Evolutionary conservation across 2,797 vertebrate species (phyloP).

Genomic region (Jordanella pulchra): DNA sequence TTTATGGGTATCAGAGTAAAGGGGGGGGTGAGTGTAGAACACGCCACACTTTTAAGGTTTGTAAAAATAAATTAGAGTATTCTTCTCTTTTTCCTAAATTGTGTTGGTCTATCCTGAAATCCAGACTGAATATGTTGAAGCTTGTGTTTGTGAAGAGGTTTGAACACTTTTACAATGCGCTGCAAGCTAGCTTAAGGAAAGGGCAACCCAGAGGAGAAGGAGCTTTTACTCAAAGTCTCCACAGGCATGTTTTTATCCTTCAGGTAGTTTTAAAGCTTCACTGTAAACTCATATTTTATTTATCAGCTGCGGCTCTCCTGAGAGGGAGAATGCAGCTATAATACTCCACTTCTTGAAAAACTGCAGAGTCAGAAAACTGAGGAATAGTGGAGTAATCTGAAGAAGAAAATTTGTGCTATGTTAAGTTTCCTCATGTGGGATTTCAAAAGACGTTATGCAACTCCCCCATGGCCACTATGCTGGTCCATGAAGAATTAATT

Average conservation of each 20-base stretch:
- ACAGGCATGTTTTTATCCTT: conserved; percentile 39
- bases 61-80: no score
- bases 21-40: no score
- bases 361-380: conserved; percentile 58
- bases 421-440: conserved; percentile 19
- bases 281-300: conserved; percentile 65
- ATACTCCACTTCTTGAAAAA: conserved; percentile 48
- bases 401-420: conserved; percentile 47
- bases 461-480: conserved; percentile 24
- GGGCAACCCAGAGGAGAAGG: conserved; percentile 1
- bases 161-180: background rate
- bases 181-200: background rate
- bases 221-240: conserved; percentile 23
- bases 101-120: background rate
- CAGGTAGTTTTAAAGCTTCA: conserved; percentile 37
- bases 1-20: background rate
- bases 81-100: no score
- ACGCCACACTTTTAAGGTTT: no score
- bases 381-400: conserved; percentile 54
- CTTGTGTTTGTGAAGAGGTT: background rate
- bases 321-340: conserved; percentile 41
- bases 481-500: conserved; percentile 31
- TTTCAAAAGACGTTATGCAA: conserved; percentile 55
- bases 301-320: conserved; percentile 47
- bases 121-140: background rate